Conservation (phyloP, 2,797 vertebrate species). For the Micropoecilia bifurca region DNA sequence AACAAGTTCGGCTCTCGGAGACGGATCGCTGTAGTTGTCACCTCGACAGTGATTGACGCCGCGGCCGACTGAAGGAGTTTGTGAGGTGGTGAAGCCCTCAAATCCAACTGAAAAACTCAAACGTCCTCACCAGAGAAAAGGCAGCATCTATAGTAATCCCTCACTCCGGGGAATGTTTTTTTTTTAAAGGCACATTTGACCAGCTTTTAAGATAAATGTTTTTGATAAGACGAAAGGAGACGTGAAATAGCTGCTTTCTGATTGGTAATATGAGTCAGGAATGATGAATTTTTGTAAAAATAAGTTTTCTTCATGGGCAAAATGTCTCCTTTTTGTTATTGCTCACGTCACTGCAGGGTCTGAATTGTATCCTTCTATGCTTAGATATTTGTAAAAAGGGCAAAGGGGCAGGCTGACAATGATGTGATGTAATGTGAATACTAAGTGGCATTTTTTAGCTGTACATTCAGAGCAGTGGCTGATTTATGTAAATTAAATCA, state of each 20-base stretch:
- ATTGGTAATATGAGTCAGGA: background rate
- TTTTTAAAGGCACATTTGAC: background rate
- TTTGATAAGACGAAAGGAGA: background rate
- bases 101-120: background rate
- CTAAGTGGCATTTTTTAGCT: constrained; percentile 8
- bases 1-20: constrained; percentile 13
- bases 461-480: constrained; percentile 4
- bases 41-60: constrained; percentile 39
- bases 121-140: background rate
- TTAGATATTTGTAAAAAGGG: constrained; percentile 59
- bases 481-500: constrained; percentile 30
- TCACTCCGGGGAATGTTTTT: background rate
- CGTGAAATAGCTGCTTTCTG: background rate
- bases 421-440: constrained; percentile 32
- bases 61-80: constrained; percentile 1
- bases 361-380: constrained; percentile 6
- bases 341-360: background rate
- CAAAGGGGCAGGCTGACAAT: constrained; percentile 55
- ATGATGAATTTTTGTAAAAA: background rate
- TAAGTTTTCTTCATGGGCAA: background rate
- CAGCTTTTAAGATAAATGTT: background rate
- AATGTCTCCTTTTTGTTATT: background rate
- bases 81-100: constrained; percentile 5
- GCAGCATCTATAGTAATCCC: background rate
- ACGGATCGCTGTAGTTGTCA: constrained; percentile 7